Evolutionary conservation across 2,113 vertebrate genomes (phyloP), one percentile per base, ranked within the genome.

Genomic region (Notarius quadriscutis): DNA sequence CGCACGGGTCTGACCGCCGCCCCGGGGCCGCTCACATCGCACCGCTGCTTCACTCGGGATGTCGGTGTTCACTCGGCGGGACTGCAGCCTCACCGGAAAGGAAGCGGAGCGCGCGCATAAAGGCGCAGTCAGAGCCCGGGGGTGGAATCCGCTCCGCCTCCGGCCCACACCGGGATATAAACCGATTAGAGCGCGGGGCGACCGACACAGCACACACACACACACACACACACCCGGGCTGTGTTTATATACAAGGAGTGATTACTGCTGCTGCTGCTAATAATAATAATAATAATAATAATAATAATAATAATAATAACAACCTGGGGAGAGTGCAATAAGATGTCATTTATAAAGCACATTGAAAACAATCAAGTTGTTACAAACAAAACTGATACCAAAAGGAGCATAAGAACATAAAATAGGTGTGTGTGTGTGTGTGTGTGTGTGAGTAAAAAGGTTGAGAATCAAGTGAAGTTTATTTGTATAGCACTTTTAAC

Each of bases 161-260:
- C 75, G 75, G 75, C 51, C 75, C 75, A 27, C 75, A 57, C 75
- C 51, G n/a, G 75, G 27, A 55, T 79, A 79, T 79, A 57, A 79
- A 79, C 75, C 75, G 75, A 79, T 79, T 79, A 79, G 25, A 27
- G 75, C 50, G 25, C 50, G 12, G n/a, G 27, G 3, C 57, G 22
- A 34, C 5, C 30, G 27, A 22, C 79, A 58, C 14, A 18, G 0
- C 50, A n/a, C 75, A 48, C 34, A 8, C 41, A 50, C n/a, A 27
- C 65, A 14, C 65, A 69, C 67, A 25, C 48, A 0, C 50, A 2
- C 50, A 27, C 75, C 75, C 17, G 51, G 5, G 55, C 74, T 18
- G 27, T 10, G 4, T 34, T 57, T 27, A 55, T 7, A 50, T 25
- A n/a, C 74, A 50, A 1, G 10, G 4, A 51, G 74, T n/a, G 12